Base-by-base conservation (phyloP, 2,888 invertebrate species). In the Epirrhoe alternata region DNA sequence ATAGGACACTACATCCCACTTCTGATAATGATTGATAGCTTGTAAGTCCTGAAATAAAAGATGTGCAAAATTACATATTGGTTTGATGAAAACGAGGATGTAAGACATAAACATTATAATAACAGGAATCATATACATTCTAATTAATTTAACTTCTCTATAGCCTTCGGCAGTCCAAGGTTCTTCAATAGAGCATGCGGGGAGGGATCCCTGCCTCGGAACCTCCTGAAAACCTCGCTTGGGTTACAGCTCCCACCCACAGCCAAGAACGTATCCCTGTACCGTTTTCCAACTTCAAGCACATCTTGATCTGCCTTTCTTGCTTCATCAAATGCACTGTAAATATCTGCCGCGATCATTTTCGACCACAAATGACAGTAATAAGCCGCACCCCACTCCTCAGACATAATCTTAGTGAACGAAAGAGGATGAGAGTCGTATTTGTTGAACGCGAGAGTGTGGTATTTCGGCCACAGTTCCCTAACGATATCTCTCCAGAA, bases 121-220 rank as follows among this genome's bases (percentile, higher is more conserved):
- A 81, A 47, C 45, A 14, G 75, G 76, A 82, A 85, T 83, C 80
- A 66, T 71, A 70, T 65, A 71, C 51, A 64, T 6, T 45, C 49
- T 50, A 66, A 38, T 84, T 90, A 91, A 63, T 74, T 79, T 81
- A 81, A 88, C 77, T 90, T 86, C 67, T 90, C 88, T 67, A 82
- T 65, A 30, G 81, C 79, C 68, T 86, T 92, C 66, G 92, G 92
- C 69, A 95, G 83, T 47, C 95, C 95, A 54, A 96, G 89, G 67
- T 94, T 94, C 74, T 94, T 95, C 0, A 98, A 87, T 47, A 98
- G 87, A 0, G 98, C 97, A 81, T 97, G 96, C 0, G 97, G 96
- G 1, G 97, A 97, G 0, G 98, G 98, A 89, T 99, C 98, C 57
- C 99, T 94, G 0, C 99, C 99, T 70, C 98, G 94, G 89, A 99